Percentiles rank a stretch among this genome's conserved stretches.
phyloP scores from a whole-genome alignment of 2,113 vertebrate genomes.

The Neolamprologus hecqui region DNA sequence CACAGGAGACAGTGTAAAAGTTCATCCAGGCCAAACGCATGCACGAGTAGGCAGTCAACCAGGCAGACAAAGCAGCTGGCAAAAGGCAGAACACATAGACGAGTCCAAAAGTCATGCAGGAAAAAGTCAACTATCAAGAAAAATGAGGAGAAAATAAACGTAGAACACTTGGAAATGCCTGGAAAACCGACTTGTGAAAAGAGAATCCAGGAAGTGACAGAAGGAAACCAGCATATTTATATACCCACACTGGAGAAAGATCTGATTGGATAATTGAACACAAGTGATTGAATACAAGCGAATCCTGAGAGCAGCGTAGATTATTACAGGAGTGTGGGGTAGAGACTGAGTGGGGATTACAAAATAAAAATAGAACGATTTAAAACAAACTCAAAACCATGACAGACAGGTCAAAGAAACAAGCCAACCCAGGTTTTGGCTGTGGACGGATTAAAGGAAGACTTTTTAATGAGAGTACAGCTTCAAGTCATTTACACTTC shows the following conservation, averaged over 20 bases:
- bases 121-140: not conserved
- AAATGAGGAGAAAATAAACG: not conserved
- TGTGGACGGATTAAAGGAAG: not conserved
- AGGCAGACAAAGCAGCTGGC: not conserved
- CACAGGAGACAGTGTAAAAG: not conserved
- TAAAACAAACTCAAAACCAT: not conserved
- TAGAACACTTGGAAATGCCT: not conserved
- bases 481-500: not conserved
- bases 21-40: not conserved
- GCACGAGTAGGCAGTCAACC: not conserved
- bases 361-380: not conserved
- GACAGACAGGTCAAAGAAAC: not conserved
- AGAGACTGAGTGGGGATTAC: not conserved
- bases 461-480: not conserved
- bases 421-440: not conserved
- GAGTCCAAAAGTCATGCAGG: not conserved
- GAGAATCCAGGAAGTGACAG: not conserved
- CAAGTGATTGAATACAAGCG: not conserved
- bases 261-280: not conserved
- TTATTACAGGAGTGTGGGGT: fast-evolving
- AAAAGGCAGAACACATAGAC: not conserved
- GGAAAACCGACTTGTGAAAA: not conserved
- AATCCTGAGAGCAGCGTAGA: not conserved
- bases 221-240: not conserved
- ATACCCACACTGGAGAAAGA: not conserved